Conservation (phyloP, 2,113 vertebrate species). For the Limanda limanda region DNA sequence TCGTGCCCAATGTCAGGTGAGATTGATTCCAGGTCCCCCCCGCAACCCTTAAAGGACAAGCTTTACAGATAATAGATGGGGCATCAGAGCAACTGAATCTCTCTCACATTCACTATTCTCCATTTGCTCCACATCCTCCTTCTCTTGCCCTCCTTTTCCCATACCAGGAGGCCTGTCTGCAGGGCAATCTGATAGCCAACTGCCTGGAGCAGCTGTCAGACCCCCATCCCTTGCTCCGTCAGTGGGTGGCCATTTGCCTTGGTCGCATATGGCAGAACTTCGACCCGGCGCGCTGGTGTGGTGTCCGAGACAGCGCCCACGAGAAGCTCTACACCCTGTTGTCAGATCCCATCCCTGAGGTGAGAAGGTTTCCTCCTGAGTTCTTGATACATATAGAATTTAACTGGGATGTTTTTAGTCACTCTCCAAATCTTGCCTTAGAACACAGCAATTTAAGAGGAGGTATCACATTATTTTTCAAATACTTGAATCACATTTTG, state of each 20-base stretch:
- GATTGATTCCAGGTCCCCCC: too few species aligned
- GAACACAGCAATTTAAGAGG: too few species aligned
- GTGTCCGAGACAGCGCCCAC: constrained; percentile 96
- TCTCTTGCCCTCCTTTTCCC: background rate
- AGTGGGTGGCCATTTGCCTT: constrained; percentile 98
- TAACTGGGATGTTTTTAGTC: background rate
- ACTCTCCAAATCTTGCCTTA: too few species aligned
- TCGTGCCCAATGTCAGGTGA: too few species aligned
- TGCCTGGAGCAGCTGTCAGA: constrained; percentile 97
- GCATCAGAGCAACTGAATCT: background rate
- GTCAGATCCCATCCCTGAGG: constrained; percentile 96
- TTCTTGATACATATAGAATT: background rate
- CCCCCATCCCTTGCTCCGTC: constrained; percentile 93
- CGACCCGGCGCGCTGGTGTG: constrained; percentile 96
- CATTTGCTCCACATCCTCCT: background rate
- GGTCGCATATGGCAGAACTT: constrained; percentile 99
- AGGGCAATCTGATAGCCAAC: constrained; percentile 97
- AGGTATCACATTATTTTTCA: too few species aligned
- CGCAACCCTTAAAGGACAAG: too few species aligned
- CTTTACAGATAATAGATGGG: background rate
- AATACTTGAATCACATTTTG: too few species aligned
- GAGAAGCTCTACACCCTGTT: constrained; percentile 98
- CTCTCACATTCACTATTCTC: background rate
- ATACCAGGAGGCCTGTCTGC: constrained; percentile 93
- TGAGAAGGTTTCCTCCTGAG: constrained; percentile 57